Evolutionary conservation across 2,797 vertebrate genomes (phyloP), one percentile per base, ranked within the genome.

Genomic region (Anniella stebbinsi): DNA sequence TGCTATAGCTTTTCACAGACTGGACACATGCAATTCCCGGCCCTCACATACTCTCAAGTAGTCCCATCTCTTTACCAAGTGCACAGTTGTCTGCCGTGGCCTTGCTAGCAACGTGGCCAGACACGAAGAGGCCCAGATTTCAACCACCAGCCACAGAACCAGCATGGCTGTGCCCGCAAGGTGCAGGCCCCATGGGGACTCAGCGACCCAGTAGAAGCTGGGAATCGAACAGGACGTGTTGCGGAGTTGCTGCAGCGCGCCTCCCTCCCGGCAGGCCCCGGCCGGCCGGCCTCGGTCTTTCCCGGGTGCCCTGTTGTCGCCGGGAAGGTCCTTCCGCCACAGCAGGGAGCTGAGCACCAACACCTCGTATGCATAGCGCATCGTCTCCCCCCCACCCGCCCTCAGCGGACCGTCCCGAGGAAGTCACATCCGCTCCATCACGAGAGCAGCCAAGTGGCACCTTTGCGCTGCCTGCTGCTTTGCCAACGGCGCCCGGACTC

Each of bases 51-150:
- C 69, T 12, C 60, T 63, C 17, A 63, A 33, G 80, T 12, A 11
- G 30, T n/a, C 36, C 17, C 17, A 3, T 30, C 23, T 45, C 45
- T 30, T 80, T 18, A 73, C 77, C 45, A 15, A 2, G 11, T 1
- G 23, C 8, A 1, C 33, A 0, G 77, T 0, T 0, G 51, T 6
- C 18, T 0, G 28, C 7, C 9, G 12, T 0, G 12, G 21, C 84
- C 17, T 48, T 0, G 0, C 45, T 25, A 23, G 51, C 51, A 45
- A n/a, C 18, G 15, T 1, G 67, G 84, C 41, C 23, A 66, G n/a
- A 2, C 41, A 9, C 0, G 18, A 82, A 1, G n/a, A 38, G 0
- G 12, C 25, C 89, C 89, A 82, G 8, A 21, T 41, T 9, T 76
- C 36, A 4, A 87, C 5, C 8, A 33, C 10, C n/a, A 41, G n/a